Evolutionary conservation across 2,888 invertebrate species (phyloP), one percentile per base, ranked within the genome.

Genomic region (Andrena camellia): DNA sequence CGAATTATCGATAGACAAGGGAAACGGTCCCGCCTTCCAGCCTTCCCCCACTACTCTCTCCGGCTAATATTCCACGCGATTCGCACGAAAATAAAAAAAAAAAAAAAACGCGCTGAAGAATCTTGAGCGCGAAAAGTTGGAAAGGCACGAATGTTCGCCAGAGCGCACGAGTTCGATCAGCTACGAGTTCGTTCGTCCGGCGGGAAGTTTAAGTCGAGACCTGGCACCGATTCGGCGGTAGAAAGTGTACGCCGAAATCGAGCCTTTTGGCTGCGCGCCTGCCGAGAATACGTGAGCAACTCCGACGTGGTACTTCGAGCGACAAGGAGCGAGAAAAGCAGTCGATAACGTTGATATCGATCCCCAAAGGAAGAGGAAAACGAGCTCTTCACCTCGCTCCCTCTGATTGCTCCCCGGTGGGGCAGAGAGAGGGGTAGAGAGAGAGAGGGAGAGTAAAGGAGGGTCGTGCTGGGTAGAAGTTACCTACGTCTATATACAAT

Each of bases 341-440:
- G 85, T 78, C 88, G 89, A 91, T 91, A 90, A 91, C 90, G 91
- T 88, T 90, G 91, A 91, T 92, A 92, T 92, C 92, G 92, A 92
- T 92, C 89, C 86, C 85, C 73, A 78, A 85, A 87, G 85, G 84
- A 89, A 85, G 87, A 82, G 82, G 85, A 88, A 89, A 91, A 89
- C 90, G 88, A 89, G 82, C 77, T 74, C 60, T 68, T 57, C 52
- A 10, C 64, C 70, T 69, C 78, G 70, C 84, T 84, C 79, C 73
- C 79, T 81, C 78, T 70, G 71, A 88, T 87, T 78, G 76, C 78
- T 78, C 74, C 52, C 33, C 33, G 64, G 23, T 6, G 23, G 20
- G 60, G n/a, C n/a, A 50, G 60, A 52, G 26, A 63, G 50, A 20
- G 42, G 13, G 63, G n/a, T n/a, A 20, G 52, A 33, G 63, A 71